Evolutionary conservation across 2,113 vertebrate genomes (phyloP).

Genomic region (Protomyctophum bolini): DNA sequence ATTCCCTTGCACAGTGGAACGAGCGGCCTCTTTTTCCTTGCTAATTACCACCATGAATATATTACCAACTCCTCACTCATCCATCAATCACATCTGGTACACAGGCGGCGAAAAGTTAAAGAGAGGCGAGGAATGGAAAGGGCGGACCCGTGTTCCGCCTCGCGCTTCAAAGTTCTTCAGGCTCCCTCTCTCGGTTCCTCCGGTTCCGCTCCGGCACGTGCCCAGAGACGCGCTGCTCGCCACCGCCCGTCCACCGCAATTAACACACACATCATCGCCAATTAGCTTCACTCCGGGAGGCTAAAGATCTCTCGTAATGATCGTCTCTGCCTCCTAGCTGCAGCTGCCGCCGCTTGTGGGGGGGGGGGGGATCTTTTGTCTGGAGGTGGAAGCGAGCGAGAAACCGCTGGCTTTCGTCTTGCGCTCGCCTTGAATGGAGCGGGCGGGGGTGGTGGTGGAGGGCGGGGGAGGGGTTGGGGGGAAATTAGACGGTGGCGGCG

Average conservation of each 20-base stretch:
- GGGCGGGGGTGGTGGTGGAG: conserved; percentile 7
- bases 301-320: conserved; percentile 68
- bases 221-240: conserved; percentile 48
- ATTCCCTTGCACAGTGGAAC: conserved; percentile 53
- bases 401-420: conserved; percentile 37
- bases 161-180: conserved; percentile 24
- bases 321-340: conserved; percentile 58
- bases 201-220: conserved; percentile 33
- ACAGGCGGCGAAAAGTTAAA: conserved; percentile 29
- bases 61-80: conserved; percentile 52
- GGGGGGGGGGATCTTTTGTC: conserved; percentile 16
- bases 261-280: conserved; percentile 75
- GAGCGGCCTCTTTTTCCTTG: conserved; percentile 60
- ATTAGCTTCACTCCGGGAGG: conserved; percentile 72
- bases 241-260: conserved; percentile 66
- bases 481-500: background rate
- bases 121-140: background rate
- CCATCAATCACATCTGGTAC: conserved; percentile 59
- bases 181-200: conserved; percentile 22
- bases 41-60: conserved; percentile 73
- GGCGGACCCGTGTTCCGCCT: conserved; percentile 25
- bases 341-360: conserved; percentile 1
- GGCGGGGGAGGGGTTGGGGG: background rate
- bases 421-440: conserved; percentile 30
- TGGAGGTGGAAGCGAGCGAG: conserved; percentile 42